Evolutionary conservation across 2,888 invertebrate species (phyloP), one percentile per base, ranked within the genome.

Genomic region (Anodontia alba): DNA sequence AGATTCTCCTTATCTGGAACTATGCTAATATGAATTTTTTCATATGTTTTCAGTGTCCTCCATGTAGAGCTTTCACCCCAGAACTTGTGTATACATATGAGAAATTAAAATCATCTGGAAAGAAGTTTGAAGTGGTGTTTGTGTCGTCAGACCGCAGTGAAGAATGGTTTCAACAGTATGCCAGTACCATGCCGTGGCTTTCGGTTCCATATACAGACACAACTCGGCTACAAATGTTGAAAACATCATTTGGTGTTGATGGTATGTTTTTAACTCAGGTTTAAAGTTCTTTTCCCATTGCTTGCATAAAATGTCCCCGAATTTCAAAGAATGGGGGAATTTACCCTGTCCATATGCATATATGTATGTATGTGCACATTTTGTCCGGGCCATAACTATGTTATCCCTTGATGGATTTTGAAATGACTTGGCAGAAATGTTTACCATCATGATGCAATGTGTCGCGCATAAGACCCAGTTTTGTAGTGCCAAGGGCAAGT

Each of bases 61-160:
- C 98, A 0, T 98, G 98, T 93, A 96, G 97, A 91, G 96, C 97
- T 17, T 97, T 98, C 94, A 97, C 97, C 0, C 97, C 97, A 3
- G 96, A 97, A 90, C 95, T 98, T 81, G 96, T 96, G 86, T 96
- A 96, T n/a, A 96, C 97, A 68, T 96, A 97, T 92, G 95, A 96
- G 7, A 96, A 96, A 75, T 96, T 98, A 87, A 96, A 96, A 90
- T 96, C 96, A 71, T 95, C 96, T 31, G 96, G 96, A 46, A 89
- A 90, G 76, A 96, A 96, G 84, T 97, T 97, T 87, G 97, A 97
- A 94, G 96, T 98, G 69, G 96, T 98, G 86, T 97, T 97, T 92
- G 96, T 97, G 88, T 97, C 97, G 93, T 97, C 97, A 69, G 98
- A 98, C 95, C 96, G 98, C 94, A 97, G 97, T 90, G 96, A 96